These are phyloP conservation scores for Leptogaster cylindrica DNA, from an alignment of 2,888 invertebrate genomes.

Conservation along the genomic window DNA sequence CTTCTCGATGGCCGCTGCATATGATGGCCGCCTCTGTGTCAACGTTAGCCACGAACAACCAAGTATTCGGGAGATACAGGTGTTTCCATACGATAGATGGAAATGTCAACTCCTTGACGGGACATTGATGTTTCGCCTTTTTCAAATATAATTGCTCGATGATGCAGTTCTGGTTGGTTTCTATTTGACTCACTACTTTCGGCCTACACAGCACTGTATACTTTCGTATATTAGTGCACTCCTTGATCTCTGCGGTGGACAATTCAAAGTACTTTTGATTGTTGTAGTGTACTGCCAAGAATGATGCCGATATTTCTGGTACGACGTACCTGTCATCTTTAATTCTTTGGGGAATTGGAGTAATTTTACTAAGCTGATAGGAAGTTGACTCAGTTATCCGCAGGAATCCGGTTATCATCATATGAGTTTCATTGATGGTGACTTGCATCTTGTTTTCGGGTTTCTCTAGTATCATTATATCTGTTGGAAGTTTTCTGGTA, in stretches of 20 bases:
- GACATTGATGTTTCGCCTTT: not conserved
- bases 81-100: not conserved
- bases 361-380: not conserved
- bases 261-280: constrained; percentile 3
- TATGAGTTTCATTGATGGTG: not conserved
- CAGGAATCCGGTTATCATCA: not conserved
- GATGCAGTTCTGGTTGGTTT: not conserved
- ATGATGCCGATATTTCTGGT: constrained; percentile 8
- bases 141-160: not conserved
- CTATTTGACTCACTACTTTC: not conserved
- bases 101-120: not conserved
- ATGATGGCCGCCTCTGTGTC: not conserved
- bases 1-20: not conserved
- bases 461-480: not conserved
- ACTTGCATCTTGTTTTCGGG: not conserved
- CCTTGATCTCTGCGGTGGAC: not conserved
- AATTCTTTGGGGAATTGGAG: not conserved
- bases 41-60: constrained; percentile 1
- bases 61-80: not conserved
- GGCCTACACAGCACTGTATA: not conserved
- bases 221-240: not conserved
- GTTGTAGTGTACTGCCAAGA: not conserved
- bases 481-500: not conserved
- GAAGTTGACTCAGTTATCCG: not conserved
- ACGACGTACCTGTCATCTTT: not conserved